These are phyloP conservation scores for Megaceryle maxima DNA, from an alignment of 2,113 vertebrate genomes.

Conservation along the genomic window DNA sequence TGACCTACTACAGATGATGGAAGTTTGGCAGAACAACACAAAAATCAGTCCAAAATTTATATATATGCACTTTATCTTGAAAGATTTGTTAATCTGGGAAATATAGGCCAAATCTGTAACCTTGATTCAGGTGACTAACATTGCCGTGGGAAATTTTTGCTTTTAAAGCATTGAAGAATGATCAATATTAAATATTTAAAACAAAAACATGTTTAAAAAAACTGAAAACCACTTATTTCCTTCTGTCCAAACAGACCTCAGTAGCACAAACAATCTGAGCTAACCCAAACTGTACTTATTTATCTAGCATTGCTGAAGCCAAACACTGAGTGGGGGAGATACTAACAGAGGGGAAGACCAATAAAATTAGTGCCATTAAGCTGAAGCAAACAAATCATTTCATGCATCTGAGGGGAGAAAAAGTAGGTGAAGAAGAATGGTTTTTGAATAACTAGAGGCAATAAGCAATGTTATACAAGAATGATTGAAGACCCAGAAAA, in stretches of 20 bases:
- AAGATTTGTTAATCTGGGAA: background rate
- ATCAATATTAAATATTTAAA: background rate
- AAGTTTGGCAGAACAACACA: background rate
- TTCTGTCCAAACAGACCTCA: conserved; percentile 1
- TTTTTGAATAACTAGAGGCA: background rate
- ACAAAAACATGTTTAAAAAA: conserved; percentile 22
- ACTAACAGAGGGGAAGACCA: background rate
- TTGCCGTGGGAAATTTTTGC: background rate
- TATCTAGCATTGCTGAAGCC: background rate
- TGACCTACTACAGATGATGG: background rate
- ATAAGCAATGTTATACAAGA: background rate
- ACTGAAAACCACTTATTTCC: background rate
- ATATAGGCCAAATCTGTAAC: background rate
- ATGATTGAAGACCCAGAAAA: background rate
- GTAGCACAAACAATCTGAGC: background rate
- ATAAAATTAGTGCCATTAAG: background rate
- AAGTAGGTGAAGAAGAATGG: background rate
- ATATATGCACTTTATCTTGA: background rate
- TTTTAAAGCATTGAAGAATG: background rate
- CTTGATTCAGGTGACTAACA: background rate
- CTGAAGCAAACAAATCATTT: background rate
- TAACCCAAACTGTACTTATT: background rate
- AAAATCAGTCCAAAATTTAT: background rate
- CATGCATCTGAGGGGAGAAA: background rate
- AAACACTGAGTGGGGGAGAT: background rate